These are phyloP conservation scores for Pelosia muscerda DNA, from an alignment of 2,888 invertebrate genomes.

Conservation along the genomic window DNA sequence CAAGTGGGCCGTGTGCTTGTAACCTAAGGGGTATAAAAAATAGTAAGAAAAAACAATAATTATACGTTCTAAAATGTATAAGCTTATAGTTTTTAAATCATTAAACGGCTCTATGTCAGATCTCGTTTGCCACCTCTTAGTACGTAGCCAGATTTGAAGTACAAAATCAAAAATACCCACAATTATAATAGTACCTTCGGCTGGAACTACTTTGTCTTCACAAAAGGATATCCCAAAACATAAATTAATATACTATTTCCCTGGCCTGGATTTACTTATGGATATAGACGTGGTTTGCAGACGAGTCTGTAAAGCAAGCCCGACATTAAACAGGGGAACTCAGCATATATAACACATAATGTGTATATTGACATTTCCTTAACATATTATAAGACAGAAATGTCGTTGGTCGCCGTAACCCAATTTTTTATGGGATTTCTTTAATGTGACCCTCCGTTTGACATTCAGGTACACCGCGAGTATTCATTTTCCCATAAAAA, in stretches of 20 bases:
- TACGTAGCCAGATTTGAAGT: neutral
- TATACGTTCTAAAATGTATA: neutral
- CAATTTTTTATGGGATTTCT: constrained; percentile 41
- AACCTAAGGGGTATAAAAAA: too few species aligned
- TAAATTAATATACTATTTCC: neutral
- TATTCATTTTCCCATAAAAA: constrained; percentile 47
- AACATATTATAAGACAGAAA: constrained; percentile 49
- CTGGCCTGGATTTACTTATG: neutral
- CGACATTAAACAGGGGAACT: constrained; percentile 10
- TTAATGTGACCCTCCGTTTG: constrained; percentile 36
- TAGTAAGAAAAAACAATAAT: too few species aligned
- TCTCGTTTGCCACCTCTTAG: too few species aligned
- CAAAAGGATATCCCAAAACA: neutral
- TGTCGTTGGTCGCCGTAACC: constrained; percentile 43
- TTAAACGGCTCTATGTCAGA: neutral
- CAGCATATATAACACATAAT: neutral
- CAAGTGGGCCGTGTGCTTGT: too few species aligned
- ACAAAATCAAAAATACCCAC: neutral
- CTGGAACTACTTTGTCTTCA: neutral
- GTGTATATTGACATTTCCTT: constrained; percentile 43
- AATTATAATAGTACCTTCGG: too few species aligned
- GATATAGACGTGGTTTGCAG: neutral
- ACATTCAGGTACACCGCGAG: constrained; percentile 38
- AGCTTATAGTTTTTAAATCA: neutral
- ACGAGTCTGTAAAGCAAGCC: neutral